Base-by-base conservation (phyloP, 1,140 invertebrate genomes). In the Drosophila triauraria region DNA sequence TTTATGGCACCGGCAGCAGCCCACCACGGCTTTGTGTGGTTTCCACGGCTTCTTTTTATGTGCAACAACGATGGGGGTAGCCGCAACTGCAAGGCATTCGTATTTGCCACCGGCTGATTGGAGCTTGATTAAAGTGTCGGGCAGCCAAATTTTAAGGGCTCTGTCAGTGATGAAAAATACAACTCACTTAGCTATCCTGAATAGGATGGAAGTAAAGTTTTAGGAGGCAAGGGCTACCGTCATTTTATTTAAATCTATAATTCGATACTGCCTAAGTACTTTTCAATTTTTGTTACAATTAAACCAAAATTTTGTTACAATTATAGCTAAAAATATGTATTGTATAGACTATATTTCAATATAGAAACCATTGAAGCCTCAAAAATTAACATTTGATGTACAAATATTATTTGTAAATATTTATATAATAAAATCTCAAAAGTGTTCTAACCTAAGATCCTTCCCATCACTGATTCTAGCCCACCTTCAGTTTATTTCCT, bases 41-140 rank as follows among this genome's bases (percentile, higher is more conserved):
- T 72, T 72, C 70, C 43, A 47, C 40, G 23, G 35, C 30, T 43
- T 23, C 38, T 48, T 59, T 56, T 71, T 38, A 32, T 60, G 67
- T 72, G 48, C 65, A 43, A 35, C 67, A 27, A 23, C 2, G 17
- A 23, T 30, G 51, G 0, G 13, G 17, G 17, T 13, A 38, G 51
- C 53, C 53, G 25, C 6, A 43, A 40, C 38, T 57, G 27, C 40
- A 35, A 9, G 38, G 25, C 25, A 35, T 57, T 69, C 48, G 20
- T 46, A 25, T 57, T 69, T 70, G 20, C 46, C 35, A 12, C 3
- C 12, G 9, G 25, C 47, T 38, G 69, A 72, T 71, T 72, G 51
- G 38, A 50, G 67, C 44, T 35, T 72, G 32, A 71, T 68, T 70
- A 70, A 53, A 68, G 23, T 27, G 20, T 23, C 17, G 25, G n/a